Conservation (phyloP, 1,140 invertebrate genomes). For the Cecropterus lyciades region DNA sequence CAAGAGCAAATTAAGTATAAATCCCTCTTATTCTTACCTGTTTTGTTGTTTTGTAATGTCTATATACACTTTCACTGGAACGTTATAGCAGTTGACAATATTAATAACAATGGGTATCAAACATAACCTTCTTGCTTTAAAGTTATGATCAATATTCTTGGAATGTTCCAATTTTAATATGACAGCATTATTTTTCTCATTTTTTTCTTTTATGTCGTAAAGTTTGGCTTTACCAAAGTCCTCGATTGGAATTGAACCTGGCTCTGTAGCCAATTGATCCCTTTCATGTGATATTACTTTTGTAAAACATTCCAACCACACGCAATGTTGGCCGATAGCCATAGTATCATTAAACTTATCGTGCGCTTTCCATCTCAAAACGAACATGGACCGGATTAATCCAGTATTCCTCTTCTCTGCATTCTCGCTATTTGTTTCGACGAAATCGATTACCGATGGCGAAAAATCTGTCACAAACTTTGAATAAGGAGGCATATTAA, state of each 20-base stretch:
- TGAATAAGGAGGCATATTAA: conserved; percentile 66
- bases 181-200: conserved; percentile 75
- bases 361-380: conserved; percentile 84
- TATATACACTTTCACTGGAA: conserved; percentile 73
- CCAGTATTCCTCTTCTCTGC: conserved; percentile 47
- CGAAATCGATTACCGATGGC: conserved; percentile 54
- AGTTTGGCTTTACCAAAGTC: conserved; percentile 53
- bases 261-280: conserved; percentile 41
- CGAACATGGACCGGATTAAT: conserved; percentile 79
- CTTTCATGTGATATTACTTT: conserved; percentile 60
- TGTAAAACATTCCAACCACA: conserved; percentile 78
- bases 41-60: conserved; percentile 75
- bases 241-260: conserved; percentile 49
- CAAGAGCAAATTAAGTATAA: too few species aligned
- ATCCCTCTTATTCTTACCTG: conserved; percentile 63
- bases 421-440: conserved; percentile 40
- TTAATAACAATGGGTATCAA: conserved; percentile 83
- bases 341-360: conserved; percentile 64
- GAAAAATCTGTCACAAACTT: conserved; percentile 70
- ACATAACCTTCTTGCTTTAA: conserved; percentile 80
- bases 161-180: conserved; percentile 82
- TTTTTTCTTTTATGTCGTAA: conserved; percentile 53
- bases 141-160: conserved; percentile 82
- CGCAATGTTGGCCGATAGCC: conserved; percentile 81
- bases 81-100: conserved; percentile 80